A percentile compares a stretch with the other conserved stretches of the same genome.
These are phyloP conservation scores for Ophiodon elongatus DNA, from an alignment of 2,113 vertebrate species.

Conservation along the genomic window DNA sequence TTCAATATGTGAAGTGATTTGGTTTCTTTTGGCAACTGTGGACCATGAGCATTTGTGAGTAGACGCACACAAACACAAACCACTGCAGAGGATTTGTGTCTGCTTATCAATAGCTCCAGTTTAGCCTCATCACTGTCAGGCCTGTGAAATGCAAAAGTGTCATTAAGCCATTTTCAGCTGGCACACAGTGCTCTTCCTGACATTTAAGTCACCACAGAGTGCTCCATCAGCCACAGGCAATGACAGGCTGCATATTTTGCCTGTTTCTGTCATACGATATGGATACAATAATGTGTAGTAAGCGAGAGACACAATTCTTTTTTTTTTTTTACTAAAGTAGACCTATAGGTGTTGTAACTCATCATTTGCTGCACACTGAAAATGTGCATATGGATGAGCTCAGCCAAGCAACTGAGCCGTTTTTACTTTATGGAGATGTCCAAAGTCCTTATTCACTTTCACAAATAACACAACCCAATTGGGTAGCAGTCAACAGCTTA, in stretches of 20 bases:
- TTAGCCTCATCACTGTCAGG: slow-evolving; percentile 57
- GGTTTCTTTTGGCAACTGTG: not conserved
- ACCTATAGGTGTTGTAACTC: slow-evolving; percentile 1
- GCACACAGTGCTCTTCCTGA: slow-evolving; percentile 50
- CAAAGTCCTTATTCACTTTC: not conserved
- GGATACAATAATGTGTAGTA: not conserved
- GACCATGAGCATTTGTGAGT: not conserved
- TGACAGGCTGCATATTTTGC: slow-evolving; percentile 32
- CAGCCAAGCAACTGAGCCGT: not conserved
- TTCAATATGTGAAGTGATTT: slow-evolving; percentile 19
- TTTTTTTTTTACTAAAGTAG: not conserved
- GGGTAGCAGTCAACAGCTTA: not conserved
- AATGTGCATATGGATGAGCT: not conserved
- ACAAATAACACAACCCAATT: not conserved
- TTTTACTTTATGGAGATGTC: not conserved
- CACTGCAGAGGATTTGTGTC: slow-evolving; percentile 24
- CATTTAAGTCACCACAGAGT: slow-evolving; percentile 55
- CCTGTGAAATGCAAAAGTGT: slow-evolving; percentile 51
- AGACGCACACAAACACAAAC: slow-evolving; percentile 15
- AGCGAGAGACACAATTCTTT: not conserved
- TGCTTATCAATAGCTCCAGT: slow-evolving; percentile 47
- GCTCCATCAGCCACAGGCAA: slow-evolving; percentile 30
- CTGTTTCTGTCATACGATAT: slow-evolving; percentile 10
- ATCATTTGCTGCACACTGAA: not conserved
- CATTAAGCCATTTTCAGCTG: slow-evolving; percentile 54